A percentile compares a stretch with the other conserved stretches of the same genome.
These are phyloP conservation scores for Phasia obesa DNA, from an alignment of 2,888 invertebrate species.

Conservation along the genomic window DNA sequence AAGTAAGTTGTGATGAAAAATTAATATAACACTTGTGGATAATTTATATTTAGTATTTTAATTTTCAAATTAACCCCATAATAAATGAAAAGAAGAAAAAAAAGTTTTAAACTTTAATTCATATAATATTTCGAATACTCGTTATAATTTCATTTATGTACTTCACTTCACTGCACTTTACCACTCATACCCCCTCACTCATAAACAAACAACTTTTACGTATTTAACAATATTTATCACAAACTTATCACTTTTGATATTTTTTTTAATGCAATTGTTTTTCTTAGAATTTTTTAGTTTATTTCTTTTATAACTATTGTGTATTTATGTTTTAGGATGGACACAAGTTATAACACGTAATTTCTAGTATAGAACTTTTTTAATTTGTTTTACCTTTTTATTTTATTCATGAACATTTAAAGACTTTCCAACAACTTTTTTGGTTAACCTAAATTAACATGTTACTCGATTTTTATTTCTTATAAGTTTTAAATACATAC, in stretches of 20 bases:
- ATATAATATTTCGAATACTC: not conserved
- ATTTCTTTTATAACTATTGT: conserved; percentile 3
- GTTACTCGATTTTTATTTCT: not conserved
- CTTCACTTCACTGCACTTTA: not conserved
- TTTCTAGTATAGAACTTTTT: not conserved
- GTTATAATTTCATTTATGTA: not conserved
- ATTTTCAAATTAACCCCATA: conserved; percentile 42
- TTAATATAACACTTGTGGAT: conserved; percentile 27
- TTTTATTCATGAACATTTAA: not conserved
- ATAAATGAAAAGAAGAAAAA: not conserved
- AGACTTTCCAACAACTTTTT: conserved; percentile 7
- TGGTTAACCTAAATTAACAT: conserved; percentile 3
- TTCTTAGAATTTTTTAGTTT: not conserved
- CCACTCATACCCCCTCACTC: too few relatives aligned
- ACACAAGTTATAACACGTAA: not conserved
- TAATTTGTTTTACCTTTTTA: not conserved
- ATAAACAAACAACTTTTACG: not conserved
- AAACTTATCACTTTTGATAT: conserved; percentile 3
- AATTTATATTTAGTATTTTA: conserved; percentile 47
- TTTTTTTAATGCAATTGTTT: conserved; percentile 10
- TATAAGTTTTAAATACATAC: too few relatives aligned
- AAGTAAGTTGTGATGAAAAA: conserved; percentile 63
- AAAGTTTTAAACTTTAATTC: not conserved
- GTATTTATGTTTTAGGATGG: not conserved
- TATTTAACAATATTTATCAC: conserved; percentile 17